Base-by-base conservation (phyloP, 2,797 vertebrate genomes). In the Morus bassanus region DNA sequence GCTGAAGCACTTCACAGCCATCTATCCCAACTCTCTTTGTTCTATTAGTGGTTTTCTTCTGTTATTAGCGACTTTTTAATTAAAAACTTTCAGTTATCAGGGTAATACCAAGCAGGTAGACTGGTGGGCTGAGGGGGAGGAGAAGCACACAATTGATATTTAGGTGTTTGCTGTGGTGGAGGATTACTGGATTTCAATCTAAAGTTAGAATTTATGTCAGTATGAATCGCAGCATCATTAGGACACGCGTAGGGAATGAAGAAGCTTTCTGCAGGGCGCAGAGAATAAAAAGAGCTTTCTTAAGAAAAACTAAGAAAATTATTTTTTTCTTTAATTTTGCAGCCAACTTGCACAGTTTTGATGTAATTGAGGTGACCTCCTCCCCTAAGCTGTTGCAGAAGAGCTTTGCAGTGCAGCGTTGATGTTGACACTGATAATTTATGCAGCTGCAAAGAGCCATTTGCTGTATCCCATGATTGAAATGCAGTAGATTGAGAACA, bases 391-490 rank as follows among this genome's bases (percentile, higher is more conserved):
- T 27, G 63, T 19, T 18, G 3, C 11, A 22, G 24, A 46, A 16
- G 19, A 11, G 37, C 59, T 28, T 9, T 21, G 25, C 22, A 2
- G n/a, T 4, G n/a, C 53, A 9, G 33, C 0, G 15, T 5, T 27
- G n/a, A 2, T 18, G 48, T 4, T 30, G 46, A 12, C 7, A 1
- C 53, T 15, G 37, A 23, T 27, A 3, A 0, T 25, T 46, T 5
- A 2, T 0, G 11, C 14, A n/a, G 63, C 48, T 22, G 78, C 39
- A 37, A 9, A 21, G 3, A 18, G 28, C 43, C 8, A 6, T 10
- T 25, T 10, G 3, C 43, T 6, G 11, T 7, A 4, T 10, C 35
- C 31, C 2, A 0, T 2, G 24, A 12, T 18, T 12, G 28, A n/a
- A 39, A 21, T 2, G 30, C 73, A 9, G 16, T 1, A 6, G 35